Percentiles rank a stretch among this genome's conserved stretches.
Conservation (phyloP, 64 coral and sea anemone genomes). For the Anthopleura sola region DNA sequence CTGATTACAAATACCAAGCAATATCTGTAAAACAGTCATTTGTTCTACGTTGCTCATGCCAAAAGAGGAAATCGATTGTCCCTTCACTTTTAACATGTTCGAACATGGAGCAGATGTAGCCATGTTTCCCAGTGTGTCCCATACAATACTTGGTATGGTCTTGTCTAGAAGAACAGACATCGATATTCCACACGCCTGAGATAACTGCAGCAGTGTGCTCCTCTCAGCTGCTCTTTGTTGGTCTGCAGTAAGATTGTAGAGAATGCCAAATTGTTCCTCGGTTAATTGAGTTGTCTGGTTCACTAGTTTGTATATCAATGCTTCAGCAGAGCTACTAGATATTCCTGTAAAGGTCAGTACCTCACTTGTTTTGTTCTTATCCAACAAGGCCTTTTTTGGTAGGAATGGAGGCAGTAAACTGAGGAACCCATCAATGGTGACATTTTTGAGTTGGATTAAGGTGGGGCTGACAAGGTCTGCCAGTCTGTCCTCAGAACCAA, state of each 20-base stretch:
- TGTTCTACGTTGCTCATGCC: neutral
- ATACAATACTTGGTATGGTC: slow-evolving; percentile 31
- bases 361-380: slow-evolving; percentile 37
- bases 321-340: neutral
- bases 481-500: neutral
- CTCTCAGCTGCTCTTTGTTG: slow-evolving; percentile 44
- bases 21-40: slow-evolving; percentile 22
- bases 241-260: slow-evolving; percentile 55
- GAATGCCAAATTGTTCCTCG: slow-evolving; percentile 39
- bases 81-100: slow-evolving; percentile 48
- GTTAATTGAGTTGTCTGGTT: slow-evolving; percentile 31
- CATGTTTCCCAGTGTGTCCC: slow-evolving; percentile 23
- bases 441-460: slow-evolving; percentile 4
- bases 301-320: neutral
- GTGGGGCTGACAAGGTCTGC: neutral
- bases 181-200: slow-evolving; percentile 38
- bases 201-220: slow-evolving; percentile 48
- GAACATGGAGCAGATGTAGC: slow-evolving; percentile 25
- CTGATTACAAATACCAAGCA: neutral
- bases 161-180: slow-evolving; percentile 2
- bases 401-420: neutral
- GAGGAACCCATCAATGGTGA: neutral
- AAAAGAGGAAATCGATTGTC: slow-evolving; percentile 37
- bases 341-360: slow-evolving; percentile 36
- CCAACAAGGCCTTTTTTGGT: slow-evolving; percentile 43